A percentile compares a stretch with the other conserved stretches of the same genome.
These are phyloP conservation scores for Nomada flava DNA, from an alignment of 2,888 invertebrate genomes.

Conservation along the genomic window DNA sequence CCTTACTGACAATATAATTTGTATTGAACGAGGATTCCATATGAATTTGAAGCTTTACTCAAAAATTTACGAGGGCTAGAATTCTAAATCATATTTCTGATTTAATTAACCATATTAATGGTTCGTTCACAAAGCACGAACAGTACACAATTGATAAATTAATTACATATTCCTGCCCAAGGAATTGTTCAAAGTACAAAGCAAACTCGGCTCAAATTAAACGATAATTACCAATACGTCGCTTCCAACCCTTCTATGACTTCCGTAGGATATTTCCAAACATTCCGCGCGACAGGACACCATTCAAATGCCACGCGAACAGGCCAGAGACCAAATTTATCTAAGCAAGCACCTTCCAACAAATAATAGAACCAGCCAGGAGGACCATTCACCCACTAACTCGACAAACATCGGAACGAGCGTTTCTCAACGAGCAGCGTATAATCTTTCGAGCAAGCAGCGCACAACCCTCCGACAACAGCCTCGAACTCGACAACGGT, in stretches of 20 bases:
- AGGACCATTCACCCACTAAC: slow-evolving; percentile 13
- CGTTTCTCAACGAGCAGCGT: slow-evolving; percentile 16
- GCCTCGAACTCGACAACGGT: neutral
- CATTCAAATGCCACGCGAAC: neutral
- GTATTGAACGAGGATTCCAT: no score
- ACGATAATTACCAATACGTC: neutral
- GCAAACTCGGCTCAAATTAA: no score
- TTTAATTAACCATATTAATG: no score
- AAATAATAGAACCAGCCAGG: neutral
- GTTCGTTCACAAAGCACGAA: no score
- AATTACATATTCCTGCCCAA: no score
- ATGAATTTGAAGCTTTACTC: no score
- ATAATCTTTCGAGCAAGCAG: slow-evolving; percentile 15
- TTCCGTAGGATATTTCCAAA: neutral
- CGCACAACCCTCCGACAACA: neutral
- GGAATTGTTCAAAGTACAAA: no score
- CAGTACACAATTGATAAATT: no score
- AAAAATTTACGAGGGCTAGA: no score
- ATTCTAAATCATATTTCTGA: no score
- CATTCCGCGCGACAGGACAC: neutral
- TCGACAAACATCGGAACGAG: slow-evolving; percentile 10
- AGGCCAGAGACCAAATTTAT: neutral
- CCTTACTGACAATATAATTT: no score
- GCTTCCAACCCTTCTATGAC: neutral
- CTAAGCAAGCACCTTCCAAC: slow-evolving; percentile 1